phyloP scores from a whole-genome alignment of 2,113 vertebrate genomes.

The Gymnorhina tibicen region DNA sequence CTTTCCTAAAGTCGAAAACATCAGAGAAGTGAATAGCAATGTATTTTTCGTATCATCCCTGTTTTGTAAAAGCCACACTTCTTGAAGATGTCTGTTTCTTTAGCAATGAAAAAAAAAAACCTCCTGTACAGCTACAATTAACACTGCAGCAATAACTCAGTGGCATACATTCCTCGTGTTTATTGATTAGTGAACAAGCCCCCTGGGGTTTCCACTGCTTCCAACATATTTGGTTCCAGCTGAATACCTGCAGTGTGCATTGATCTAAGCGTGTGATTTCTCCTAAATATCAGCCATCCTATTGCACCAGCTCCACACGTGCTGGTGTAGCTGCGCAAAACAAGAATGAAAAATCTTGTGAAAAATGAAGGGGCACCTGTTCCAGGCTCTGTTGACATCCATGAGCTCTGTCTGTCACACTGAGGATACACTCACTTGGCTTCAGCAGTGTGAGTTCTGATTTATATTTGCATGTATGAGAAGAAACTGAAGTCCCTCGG shows the following conservation, averaged over 20 bases:
- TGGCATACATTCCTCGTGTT: slow-evolving; percentile 40
- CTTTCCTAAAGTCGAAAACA: not conserved
- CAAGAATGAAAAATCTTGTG: slow-evolving; percentile 3
- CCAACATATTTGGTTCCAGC: slow-evolving; percentile 60
- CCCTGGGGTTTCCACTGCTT: slow-evolving; percentile 50
- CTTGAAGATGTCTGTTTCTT: not conserved
- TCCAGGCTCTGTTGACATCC: not conserved
- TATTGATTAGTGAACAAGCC: slow-evolving; percentile 58
- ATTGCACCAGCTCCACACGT: not conserved
- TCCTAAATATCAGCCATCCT: slow-evolving; percentile 51
- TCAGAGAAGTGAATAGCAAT: not conserved
- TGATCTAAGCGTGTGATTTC: slow-evolving; percentile 55
- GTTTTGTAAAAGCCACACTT: not conserved
- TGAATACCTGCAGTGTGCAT: slow-evolving; percentile 67
- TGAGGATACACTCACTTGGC: slow-evolving; percentile 34
- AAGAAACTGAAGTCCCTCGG: not conserved
- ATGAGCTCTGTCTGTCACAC: not conserved
- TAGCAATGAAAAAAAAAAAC: not conserved
- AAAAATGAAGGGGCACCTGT: slow-evolving; percentile 42
- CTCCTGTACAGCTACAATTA: slow-evolving; percentile 28
- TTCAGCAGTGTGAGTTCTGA: not conserved
- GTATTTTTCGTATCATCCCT: not conserved
- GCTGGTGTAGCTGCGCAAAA: not conserved
- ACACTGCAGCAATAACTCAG: slow-evolving; percentile 42
- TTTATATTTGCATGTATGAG: slow-evolving; percentile 30